Percentiles rank a stretch among this genome's conserved stretches.
These are phyloP conservation scores for Cassiopea andromeda DNA, from an alignment of 30 jellyfish, hydroid and myxozoan genomes.

Conservation along the genomic window DNA sequence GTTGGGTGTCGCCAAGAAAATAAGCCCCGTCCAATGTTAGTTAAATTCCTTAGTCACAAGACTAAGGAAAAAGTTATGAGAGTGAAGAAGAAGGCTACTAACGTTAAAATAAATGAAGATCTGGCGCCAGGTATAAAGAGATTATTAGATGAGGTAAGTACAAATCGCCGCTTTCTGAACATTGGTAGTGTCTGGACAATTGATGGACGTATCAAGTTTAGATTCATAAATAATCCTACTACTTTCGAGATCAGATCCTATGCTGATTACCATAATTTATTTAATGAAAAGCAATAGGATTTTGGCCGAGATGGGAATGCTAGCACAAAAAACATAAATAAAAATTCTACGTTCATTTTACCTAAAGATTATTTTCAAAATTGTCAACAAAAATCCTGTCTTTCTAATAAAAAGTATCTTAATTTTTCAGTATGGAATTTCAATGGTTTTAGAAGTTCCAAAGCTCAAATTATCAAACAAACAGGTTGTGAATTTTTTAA, in stretches of 20 bases:
- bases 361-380: neutral
- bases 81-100: constrained; percentile 1
- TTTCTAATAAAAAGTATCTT: neutral
- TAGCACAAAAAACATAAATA: neutral
- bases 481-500: constrained; percentile 12
- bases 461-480: constrained; percentile 1
- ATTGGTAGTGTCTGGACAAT: constrained; percentile 6
- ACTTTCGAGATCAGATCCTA: neutral
- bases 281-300: constrained; percentile 3
- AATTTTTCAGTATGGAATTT: constrained; percentile 12
- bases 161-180: constrained; percentile 8
- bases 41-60: constrained; percentile 5
- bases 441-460: constrained; percentile 30
- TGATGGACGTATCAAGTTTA: constrained; percentile 4
- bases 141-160: neutral
- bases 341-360: neutral
- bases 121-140: constrained; percentile 10
- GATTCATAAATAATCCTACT: neutral
- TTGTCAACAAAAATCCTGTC: constrained; percentile 3
- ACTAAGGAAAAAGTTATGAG: constrained; percentile 11
- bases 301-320: constrained; percentile 16
- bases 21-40: constrained; percentile 1
- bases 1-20: constrained; percentile 3
- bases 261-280: neutral
- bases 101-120: constrained; percentile 12